These are phyloP conservation scores for Sitodiplosis mosellana DNA, from an alignment of 1,140 invertebrate species.

Conservation along the genomic window DNA sequence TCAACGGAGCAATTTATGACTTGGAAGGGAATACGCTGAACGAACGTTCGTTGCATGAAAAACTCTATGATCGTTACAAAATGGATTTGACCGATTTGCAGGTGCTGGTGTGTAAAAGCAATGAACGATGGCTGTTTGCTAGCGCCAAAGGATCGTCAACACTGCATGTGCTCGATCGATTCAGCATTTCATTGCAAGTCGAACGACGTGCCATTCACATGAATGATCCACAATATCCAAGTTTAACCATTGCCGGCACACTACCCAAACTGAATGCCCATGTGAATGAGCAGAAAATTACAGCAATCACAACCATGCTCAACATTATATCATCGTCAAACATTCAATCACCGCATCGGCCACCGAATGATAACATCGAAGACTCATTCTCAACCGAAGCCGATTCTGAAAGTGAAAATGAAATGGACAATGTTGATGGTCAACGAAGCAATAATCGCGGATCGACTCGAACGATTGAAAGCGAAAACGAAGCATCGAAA, in stretches of 20 bases:
- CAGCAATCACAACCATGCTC: slow-evolving; percentile 33
- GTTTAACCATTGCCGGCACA: slow-evolving; percentile 60
- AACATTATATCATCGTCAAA: slow-evolving; percentile 27
- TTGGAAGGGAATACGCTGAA: slow-evolving; percentile 23
- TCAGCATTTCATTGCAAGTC: slow-evolving; percentile 71
- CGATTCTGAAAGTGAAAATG: slow-evolving; percentile 1
- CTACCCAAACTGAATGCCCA: slow-evolving; percentile 74
- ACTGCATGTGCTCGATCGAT: slow-evolving; percentile 75
- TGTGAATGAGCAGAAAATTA: slow-evolving; percentile 73
- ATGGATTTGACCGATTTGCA: slow-evolving; percentile 74
- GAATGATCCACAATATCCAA: slow-evolving; percentile 69
- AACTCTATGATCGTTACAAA: slow-evolving; percentile 66
- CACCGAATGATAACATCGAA: slow-evolving; percentile 5
- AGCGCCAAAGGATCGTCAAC: slow-evolving; percentile 62
- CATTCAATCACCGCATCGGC: slow-evolving; percentile 14
- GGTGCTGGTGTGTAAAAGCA: slow-evolving; percentile 67
- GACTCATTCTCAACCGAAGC: slow-evolving; percentile 1
- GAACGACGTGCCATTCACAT: slow-evolving; percentile 65
- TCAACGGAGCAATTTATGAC: background rate
- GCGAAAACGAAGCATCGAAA: slow-evolving; percentile 26
- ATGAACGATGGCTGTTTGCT: slow-evolving; percentile 79
- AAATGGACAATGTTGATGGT: slow-evolving; percentile 7
- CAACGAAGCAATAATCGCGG: background rate
- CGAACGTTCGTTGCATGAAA: slow-evolving; percentile 46
- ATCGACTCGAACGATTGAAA: background rate